Evolutionary conservation across 2,888 invertebrate species (phyloP), one percentile per base, ranked within the genome.

Genomic region (Brachynemurus nebulosus): DNA sequence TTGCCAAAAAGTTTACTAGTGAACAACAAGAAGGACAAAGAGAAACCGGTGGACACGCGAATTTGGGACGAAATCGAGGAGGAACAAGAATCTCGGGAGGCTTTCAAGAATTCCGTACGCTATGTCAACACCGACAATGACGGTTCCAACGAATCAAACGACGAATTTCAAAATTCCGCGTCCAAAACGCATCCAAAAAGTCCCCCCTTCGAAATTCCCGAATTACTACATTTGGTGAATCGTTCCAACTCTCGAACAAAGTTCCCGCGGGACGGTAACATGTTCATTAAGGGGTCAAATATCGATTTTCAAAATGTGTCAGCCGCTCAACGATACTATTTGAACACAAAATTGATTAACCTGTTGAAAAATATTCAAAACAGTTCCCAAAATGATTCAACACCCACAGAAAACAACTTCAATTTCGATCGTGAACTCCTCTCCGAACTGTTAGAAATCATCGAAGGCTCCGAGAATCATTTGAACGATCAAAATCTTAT

Each of bases 1-100:
- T 51, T 70, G 36, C 66, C 66, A 1, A 49, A 53, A 4, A 58
- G 62, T 49, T 48, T 65, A 14, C 62, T 61, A 49, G 45, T 62
- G 14, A 27, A 42, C 16, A 11, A 27, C 9, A 30, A 30, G 30
- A 58, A 47, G 0, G 44, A 50, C 1, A 44, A 46, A 17, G 47
- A 48, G 23, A 46, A 44, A 34, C 45, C 20, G 14, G 20, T 34
- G 16, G 20, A 18, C 12, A 11, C 35, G 25, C 39, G 20, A 30
- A 17, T 42, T 16, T 20, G 17, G 35, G 12, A 53, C 8, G 54
- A 56, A 14, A 50, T 50, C 11, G 17, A 36, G 14, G 30, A 18
- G n/a, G 17, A 36, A 36, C 5, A 12, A 30, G 14, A 30, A 30
- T 12, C 11, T n/a, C 4, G 30, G 14, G 14, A 30, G 14, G 17